phyloP scores from a whole-genome alignment of 2,113 vertebrate genomes.

The Trichechus manatus region DNA sequence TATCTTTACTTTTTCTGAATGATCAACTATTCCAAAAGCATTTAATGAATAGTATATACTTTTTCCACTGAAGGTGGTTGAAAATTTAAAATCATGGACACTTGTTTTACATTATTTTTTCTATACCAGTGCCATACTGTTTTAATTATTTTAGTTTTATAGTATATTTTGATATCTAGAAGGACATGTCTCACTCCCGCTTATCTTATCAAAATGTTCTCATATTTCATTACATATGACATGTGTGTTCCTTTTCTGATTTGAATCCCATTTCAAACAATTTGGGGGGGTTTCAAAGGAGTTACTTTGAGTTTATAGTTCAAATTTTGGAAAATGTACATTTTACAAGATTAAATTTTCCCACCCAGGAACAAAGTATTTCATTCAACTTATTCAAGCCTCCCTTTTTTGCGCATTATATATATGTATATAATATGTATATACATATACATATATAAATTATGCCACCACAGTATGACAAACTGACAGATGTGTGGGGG shows the following conservation, averaged over 20 bases:
- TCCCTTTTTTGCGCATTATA: too few species aligned
- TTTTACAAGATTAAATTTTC: background rate
- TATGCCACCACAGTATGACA: too few species aligned
- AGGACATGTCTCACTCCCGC: background rate
- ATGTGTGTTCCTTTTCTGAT: background rate
- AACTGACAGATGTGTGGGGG: too few species aligned
- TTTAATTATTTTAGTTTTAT: too few species aligned
- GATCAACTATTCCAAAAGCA: background rate
- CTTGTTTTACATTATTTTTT: background rate
- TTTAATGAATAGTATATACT: background rate
- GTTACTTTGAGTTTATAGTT: background rate
- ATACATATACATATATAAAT: too few species aligned
- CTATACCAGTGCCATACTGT: too few species aligned
- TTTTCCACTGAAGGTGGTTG: background rate
- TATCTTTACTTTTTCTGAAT: background rate
- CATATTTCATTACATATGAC: background rate
- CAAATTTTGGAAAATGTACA: background rate
- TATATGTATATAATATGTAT: too few species aligned
- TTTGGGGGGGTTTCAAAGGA: background rate
- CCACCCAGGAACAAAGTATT: background rate
- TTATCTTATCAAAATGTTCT: background rate
- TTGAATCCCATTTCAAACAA: background rate
- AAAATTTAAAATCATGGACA: background rate
- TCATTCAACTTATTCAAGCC: background rate
- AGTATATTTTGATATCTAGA: background rate